Conservation (phyloP, 2,113 vertebrate species). For the Syngnathoides biaculeatus region DNA sequence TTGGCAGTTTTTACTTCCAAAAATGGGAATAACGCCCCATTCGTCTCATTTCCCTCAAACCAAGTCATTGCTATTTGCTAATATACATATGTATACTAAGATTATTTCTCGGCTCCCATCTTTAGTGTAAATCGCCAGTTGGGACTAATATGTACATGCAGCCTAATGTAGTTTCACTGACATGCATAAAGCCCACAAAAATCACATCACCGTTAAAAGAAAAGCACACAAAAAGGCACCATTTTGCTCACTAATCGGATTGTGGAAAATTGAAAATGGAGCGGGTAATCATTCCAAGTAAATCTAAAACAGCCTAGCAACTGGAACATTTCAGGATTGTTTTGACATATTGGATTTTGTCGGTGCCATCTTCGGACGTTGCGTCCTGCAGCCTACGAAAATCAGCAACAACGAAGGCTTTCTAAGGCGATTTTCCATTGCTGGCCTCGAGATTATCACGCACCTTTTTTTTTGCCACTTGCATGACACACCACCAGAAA, state of each 20-base stretch:
- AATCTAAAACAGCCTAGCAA: neutral
- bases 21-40: neutral
- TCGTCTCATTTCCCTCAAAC: neutral
- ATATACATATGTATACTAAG: neutral
- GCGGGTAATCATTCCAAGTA: neutral
- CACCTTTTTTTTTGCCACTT: neutral
- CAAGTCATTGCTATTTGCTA: neutral
- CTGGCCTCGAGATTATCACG: neutral
- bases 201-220: too few relatives aligned
- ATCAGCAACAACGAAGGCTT: neutral
- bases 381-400: neutral
- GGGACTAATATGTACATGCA: too few relatives aligned
- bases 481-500: neutral
- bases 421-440: neutral
- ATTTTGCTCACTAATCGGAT: neutral
- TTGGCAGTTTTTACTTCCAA: neutral
- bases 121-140: neutral
- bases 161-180: too few relatives aligned
- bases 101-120: neutral
- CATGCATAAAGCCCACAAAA: too few relatives aligned
- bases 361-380: too few relatives aligned
- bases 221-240: neutral
- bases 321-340: neutral
- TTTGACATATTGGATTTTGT: neutral
- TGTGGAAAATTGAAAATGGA: too few relatives aligned